Evolutionary conservation across 2,797 vertebrate species (phyloP), one percentile per base, ranked within the genome.

Genomic region (Balearica regulorum): DNA sequence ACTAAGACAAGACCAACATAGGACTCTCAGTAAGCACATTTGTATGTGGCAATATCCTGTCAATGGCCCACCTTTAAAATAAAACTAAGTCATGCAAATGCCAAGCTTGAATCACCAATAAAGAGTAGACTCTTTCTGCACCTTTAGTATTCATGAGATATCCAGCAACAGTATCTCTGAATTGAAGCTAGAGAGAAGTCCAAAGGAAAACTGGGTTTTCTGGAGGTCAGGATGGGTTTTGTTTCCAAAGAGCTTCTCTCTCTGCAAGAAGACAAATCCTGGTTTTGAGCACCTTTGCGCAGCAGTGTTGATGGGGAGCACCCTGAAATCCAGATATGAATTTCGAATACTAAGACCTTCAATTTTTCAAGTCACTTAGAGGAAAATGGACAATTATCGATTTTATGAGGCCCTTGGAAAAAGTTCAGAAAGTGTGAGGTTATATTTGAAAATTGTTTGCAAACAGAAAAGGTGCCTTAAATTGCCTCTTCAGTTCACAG

Each of bases 391-490:
- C 93, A 96, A 97, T 97, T 96, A 97, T 71, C 58, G 86, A 96
- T 96, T 97, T 96, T 96, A 97, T 97, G 89, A 95, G 93, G 87
- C 91, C 95, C 90, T 96, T 87, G 68, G 85, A 84, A 96, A 97
- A 97, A 96, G 97, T 97, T 97, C 96, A 97, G 93, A 97, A 96
- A 97, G 93, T 87, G 60, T 70, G 90, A 97, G 91, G 97, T 97
- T 96, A 92, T 96, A 97, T 97, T 97, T 97, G 96, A 98, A 98
- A 97, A 97, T 97, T 98, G 97, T 97, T 97, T 97, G 97, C 96
- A 97, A 97, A 98, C 96, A 97, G 96, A 96, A 96, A 97, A 97
- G 94, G 96, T 97, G 93, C 88, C 89, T 97, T 97, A 97, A 98
- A 98, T 97, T 97, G 97, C 96, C 94, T 98, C 93, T 97, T 91